These are phyloP conservation scores for Poeciliopsis presidionis DNA, from an alignment of 2,797 vertebrate species.

Conservation along the genomic window DNA sequence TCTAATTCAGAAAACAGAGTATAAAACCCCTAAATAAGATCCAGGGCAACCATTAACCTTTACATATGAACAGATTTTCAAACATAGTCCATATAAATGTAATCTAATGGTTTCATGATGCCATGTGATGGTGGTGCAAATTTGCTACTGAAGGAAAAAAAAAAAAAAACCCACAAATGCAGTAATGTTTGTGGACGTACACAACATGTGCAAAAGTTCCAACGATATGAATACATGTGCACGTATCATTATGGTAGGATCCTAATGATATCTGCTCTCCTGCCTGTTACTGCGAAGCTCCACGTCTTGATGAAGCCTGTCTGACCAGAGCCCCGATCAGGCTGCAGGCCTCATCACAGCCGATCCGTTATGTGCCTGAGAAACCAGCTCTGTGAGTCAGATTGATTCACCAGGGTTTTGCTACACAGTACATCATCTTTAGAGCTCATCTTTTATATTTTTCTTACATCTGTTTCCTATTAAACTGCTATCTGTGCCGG, in stretches of 20 bases:
- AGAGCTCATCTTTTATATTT: conserved; percentile 47
- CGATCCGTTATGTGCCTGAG: conserved; percentile 24
- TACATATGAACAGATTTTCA: neutral
- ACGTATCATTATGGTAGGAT: neutral
- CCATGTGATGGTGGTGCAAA: neutral
- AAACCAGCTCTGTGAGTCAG: conserved; percentile 41
- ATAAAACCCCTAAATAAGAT: neutral
- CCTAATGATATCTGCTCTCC: neutral
- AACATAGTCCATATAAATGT: neutral
- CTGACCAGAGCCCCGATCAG: conserved; percentile 45
- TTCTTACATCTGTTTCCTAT: conserved; percentile 66
- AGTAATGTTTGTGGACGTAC: neutral
- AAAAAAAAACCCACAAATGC: neutral
- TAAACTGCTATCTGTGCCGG: conserved; percentile 46
- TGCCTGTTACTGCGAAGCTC: conserved; percentile 64
- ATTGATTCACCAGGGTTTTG: conserved; percentile 36
- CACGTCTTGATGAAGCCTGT: conserved; percentile 37
- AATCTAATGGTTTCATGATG: neutral
- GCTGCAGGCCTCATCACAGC: conserved; percentile 31
- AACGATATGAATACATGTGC: neutral
- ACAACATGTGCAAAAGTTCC: neutral
- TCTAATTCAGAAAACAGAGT: neutral
- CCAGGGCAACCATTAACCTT: neutral
- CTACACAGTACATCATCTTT: conserved; percentile 65
- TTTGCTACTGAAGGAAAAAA: neutral